phyloP scores from a whole-genome alignment of 2,888 invertebrate species.

The Prosopocoilus inquinatus region DNA sequence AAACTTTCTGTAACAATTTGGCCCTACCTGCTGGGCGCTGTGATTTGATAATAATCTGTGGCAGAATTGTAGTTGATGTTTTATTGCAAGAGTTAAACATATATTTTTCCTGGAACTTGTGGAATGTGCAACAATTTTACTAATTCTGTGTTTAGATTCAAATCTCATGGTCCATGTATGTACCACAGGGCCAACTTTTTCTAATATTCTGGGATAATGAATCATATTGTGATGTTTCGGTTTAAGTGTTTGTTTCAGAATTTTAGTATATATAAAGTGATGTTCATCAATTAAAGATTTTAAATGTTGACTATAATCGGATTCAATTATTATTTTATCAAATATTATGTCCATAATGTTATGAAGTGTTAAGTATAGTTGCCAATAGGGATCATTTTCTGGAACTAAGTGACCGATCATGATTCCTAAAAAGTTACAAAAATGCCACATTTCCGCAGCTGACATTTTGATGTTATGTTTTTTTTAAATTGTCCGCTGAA shows the following conservation, averaged over 20 bases:
- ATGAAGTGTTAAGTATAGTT: conserved; percentile 25
- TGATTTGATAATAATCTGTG: conserved; percentile 14
- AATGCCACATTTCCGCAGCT: conserved; percentile 35
- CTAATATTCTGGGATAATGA: conserved; percentile 25
- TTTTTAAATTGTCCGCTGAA: conserved; percentile 22
- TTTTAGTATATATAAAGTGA: conserved; percentile 10
- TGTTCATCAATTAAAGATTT: conserved; percentile 8
- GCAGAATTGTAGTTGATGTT: conserved; percentile 19
- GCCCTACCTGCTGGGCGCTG: not conserved
- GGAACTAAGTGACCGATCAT: conserved; percentile 31
- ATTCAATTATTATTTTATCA: not conserved
- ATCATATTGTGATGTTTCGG: conserved; percentile 28
- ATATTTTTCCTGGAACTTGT: conserved; percentile 22
- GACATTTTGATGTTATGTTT: conserved; percentile 30
- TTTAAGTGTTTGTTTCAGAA: conserved; percentile 18
- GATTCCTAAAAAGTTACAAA: conserved; percentile 30
- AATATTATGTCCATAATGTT: conserved; percentile 25
- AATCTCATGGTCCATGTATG: conserved; percentile 27
- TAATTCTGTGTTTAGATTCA: conserved; percentile 29
- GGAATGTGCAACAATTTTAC: conserved; percentile 23
- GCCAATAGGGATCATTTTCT: conserved; percentile 17
- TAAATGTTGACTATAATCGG: not conserved
- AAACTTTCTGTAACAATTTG: too few species aligned
- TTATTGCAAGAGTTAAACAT: conserved; percentile 19
- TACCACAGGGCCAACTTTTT: conserved; percentile 24